Conservation (phyloP, 2,113 vertebrate species). For the Brachirus orientalis region DNA sequence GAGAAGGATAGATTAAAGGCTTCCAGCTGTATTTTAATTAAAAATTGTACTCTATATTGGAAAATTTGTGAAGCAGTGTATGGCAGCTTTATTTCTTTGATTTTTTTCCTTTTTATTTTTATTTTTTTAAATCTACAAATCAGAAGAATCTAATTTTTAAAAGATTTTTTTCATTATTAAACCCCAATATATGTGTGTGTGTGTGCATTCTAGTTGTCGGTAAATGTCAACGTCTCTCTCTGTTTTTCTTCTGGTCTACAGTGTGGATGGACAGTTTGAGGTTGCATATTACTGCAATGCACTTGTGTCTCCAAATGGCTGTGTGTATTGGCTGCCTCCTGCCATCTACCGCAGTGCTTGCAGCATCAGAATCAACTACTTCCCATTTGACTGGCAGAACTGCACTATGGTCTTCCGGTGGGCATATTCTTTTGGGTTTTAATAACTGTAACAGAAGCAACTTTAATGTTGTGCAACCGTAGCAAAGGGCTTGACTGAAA, state of each 20-base stretch:
- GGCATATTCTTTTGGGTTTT: not conserved
- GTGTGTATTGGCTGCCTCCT: slow-evolving; percentile 91
- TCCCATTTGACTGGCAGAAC: slow-evolving; percentile 99
- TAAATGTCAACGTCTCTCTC: not conserved
- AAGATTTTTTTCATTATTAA: no score
- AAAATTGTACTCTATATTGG: no score
- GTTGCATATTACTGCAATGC: slow-evolving; percentile 91
- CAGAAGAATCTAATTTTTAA: no score
- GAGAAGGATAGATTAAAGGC: no score
- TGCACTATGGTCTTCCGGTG: slow-evolving; percentile 96
- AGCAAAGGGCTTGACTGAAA: no score
- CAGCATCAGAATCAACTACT: slow-evolving; percentile 90
- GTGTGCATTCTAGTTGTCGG: not conserved
- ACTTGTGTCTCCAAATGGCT: slow-evolving; percentile 84
- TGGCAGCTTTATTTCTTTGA: no score
- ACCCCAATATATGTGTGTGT: no score
- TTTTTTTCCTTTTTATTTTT: no score
- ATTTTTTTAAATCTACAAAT: no score
- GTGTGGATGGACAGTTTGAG: slow-evolving; percentile 92
- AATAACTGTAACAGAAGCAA: not conserved
- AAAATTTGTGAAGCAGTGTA: no score
- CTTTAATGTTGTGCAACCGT: no score
- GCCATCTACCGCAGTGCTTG: slow-evolving; percentile 94
- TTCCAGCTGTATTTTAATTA: no score
- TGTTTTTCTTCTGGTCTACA: slow-evolving; percentile 48